Evolutionary conservation across 2,888 invertebrate species (phyloP), one percentile per base, ranked within the genome.

Genomic region (Dasysyrphus albostriatus): DNA sequence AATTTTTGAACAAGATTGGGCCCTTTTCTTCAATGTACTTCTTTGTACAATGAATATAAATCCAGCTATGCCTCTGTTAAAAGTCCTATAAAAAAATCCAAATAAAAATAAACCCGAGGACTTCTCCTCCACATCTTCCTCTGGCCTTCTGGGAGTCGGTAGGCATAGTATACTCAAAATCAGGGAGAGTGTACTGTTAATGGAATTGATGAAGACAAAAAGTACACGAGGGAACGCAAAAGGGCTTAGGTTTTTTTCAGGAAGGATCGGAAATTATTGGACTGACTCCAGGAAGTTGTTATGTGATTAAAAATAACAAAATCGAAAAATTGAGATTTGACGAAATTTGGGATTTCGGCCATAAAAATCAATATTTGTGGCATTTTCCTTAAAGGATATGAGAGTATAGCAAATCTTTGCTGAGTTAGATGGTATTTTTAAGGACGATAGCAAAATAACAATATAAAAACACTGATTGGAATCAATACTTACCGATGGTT

Each of bases 401-500:
- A 47, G 37, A 32, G 10, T 34, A 49, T 42, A 51, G 37, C 47
- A 9, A 58, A 56, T 44, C 44, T 14, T 24, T 44, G 39, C 42
- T 19, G 29, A 34, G 14, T 32, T 19, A 6, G 54, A 34, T 54
- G n/a, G 10, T 8, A 44, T 51, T 39, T 19, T 16, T 9, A n/a
- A 58, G 7, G 56, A 16, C 39, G 8, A 88, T 97, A 97, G 94
- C 0, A 89, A 88, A 24, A 19, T 56, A 67, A n/a, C 56, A 34
- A 42, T 51, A 24, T n/a, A 14, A 24, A 39, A 44, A 47, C 37
- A 59, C 34, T 72, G 75, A 76, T 76, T 76, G 84, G 59, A 67
- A 42, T 61, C 49, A 72, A 69, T 79, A 93, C 96, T 95, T 93
- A 98, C 98, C 98, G 90, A 98, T 98, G 49, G 98, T 98, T 9